phyloP scores from a whole-genome alignment of 2,888 invertebrate genomes.

The Hypolimnas misippus region DNA sequence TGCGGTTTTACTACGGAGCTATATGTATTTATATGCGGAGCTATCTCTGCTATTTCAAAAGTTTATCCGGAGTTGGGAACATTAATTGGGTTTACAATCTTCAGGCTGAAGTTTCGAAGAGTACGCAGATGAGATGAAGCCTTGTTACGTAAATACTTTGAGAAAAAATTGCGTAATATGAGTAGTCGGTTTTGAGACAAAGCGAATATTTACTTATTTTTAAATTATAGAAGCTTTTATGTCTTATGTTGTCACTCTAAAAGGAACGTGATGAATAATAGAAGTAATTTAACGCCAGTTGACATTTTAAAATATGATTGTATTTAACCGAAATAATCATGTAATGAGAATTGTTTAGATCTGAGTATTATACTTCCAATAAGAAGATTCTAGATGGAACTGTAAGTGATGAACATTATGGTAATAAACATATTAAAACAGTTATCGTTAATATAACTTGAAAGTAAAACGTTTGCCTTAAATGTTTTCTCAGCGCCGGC shows the following conservation, averaged over 20 bases:
- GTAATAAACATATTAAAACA: not conserved
- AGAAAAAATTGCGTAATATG: not conserved
- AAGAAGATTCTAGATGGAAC: too few relatives aligned
- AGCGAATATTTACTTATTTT: not conserved
- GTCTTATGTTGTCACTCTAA: too few relatives aligned
- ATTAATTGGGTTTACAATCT: slow-evolving; percentile 30
- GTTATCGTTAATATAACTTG: not conserved
- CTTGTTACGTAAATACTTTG: not conserved
- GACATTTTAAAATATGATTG: too few relatives aligned
- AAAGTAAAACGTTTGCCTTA: slow-evolving; percentile 7
- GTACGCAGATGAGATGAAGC: slow-evolving; percentile 10
- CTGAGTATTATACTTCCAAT: too few relatives aligned
- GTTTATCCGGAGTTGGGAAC: slow-evolving; percentile 22
- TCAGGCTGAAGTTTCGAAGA: slow-evolving; percentile 16
- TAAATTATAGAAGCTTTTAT: too few relatives aligned
- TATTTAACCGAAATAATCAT: too few relatives aligned
- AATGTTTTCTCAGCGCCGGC: not conserved
- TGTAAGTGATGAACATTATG: too few relatives aligned
- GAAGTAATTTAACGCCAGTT: too few relatives aligned
- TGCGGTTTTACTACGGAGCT: slow-evolving; percentile 25
- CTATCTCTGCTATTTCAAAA: slow-evolving; percentile 25
- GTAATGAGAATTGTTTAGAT: too few relatives aligned
- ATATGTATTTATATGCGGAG: slow-evolving; percentile 19
- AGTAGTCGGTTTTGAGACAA: not conserved
- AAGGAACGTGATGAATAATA: too few relatives aligned